phyloP scores from a whole-genome alignment of 1,140 invertebrate genomes.

The Hormaphis cornu region DNA sequence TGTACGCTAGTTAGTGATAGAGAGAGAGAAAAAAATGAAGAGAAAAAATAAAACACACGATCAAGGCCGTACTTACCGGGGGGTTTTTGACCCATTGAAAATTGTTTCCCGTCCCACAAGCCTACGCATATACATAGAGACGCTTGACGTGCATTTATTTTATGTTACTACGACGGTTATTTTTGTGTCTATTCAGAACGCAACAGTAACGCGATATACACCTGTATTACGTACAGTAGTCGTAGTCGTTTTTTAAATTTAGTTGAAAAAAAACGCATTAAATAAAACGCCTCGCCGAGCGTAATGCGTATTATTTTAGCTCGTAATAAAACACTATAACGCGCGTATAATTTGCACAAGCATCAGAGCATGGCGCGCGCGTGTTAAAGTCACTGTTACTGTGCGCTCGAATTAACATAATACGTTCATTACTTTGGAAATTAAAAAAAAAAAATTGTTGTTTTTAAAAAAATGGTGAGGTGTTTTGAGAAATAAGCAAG shows the following conservation, averaged over 20 bases:
- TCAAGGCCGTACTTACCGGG: slow-evolving; percentile 14
- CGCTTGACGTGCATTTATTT: too few species aligned
- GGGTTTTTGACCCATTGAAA: slow-evolving; percentile 13
- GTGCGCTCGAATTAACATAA: background rate
- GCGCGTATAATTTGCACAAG: background rate
- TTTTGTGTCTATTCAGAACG: background rate
- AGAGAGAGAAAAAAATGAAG: background rate
- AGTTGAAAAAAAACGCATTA: background rate
- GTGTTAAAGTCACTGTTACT: background rate
- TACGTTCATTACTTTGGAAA: background rate
- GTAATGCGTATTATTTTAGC: background rate
- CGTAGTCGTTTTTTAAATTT: too few species aligned
- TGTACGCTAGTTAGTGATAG: slow-evolving; percentile 11
- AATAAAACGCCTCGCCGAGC: background rate
- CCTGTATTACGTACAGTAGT: too few species aligned
- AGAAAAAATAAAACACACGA: slow-evolving; percentile 9
- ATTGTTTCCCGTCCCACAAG: background rate
- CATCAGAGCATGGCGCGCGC: background rate
- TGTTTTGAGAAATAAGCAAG: too few species aligned
- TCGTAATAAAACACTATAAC: background rate
- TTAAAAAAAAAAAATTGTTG: too few species aligned
- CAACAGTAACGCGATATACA: background rate
- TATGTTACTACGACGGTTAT: background rate
- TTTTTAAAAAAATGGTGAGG: too few species aligned
- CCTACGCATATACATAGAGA: too few species aligned